phyloP scores from a whole-genome alignment of 1,140 invertebrate species.

The Drosophila kohkoa region DNA sequence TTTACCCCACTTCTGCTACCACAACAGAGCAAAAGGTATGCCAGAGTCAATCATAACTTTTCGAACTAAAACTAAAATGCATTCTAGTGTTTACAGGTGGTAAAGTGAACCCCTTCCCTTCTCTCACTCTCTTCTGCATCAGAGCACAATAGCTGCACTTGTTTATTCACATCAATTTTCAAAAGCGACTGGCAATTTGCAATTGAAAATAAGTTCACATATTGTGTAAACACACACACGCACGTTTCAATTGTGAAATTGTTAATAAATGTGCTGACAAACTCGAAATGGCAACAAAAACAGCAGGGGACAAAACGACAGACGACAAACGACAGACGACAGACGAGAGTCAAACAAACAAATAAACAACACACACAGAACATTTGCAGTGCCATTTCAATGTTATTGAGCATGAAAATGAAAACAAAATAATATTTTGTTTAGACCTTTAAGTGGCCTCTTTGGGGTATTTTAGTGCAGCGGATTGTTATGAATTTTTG shows the following conservation, averaged over 20 bases:
- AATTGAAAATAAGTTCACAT: slow-evolving; percentile 33
- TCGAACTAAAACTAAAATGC: not conserved
- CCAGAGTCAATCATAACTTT: slow-evolving; percentile 14
- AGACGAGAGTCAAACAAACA: slow-evolving; percentile 9
- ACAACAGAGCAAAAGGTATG: not conserved
- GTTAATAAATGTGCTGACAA: slow-evolving; percentile 22
- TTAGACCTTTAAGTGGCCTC: slow-evolving; percentile 32
- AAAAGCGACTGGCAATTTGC: slow-evolving; percentile 18
- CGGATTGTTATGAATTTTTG: slow-evolving; percentile 65
- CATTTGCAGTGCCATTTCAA: slow-evolving; percentile 27
- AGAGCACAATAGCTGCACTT: slow-evolving; percentile 5
- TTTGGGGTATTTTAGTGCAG: slow-evolving; percentile 38
- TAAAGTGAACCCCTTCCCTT: not conserved
- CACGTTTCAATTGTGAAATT: slow-evolving; percentile 10
- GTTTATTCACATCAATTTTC: slow-evolving; percentile 28
- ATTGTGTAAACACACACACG: slow-evolving; percentile 13
- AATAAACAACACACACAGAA: slow-evolving; percentile 8
- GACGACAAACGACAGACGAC: not conserved
- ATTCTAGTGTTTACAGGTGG: slow-evolving; percentile 1
- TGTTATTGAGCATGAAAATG: slow-evolving; percentile 38
- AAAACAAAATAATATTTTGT: slow-evolving; percentile 37
- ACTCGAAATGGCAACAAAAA: slow-evolving; percentile 24
- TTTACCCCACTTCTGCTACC: not conserved
- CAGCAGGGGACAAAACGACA: not conserved
- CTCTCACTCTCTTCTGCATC: not conserved